phyloP scores from a whole-genome alignment of 2,888 invertebrate genomes.

The Ariolimax columbianus region DNA sequence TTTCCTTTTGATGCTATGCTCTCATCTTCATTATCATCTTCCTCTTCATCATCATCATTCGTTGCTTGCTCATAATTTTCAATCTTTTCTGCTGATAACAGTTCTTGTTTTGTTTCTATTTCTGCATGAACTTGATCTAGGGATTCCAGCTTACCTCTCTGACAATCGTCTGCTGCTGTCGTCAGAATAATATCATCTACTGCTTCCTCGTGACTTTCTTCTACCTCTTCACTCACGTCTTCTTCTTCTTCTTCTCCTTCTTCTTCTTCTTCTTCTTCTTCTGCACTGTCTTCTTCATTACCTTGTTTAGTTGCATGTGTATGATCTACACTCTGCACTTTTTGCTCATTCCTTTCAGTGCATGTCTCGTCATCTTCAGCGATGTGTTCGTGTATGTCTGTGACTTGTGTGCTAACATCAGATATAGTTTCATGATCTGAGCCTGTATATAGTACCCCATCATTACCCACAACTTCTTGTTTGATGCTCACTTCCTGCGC shows the following conservation, averaged over 20 bases:
- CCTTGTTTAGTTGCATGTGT: too few relatives aligned
- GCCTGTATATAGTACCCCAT: not conserved
- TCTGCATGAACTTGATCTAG: too few relatives aligned
- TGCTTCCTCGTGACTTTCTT: too few relatives aligned
- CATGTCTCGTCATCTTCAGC: not conserved
- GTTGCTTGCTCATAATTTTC: not conserved
- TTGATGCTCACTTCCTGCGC: not conserved
- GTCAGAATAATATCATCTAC: too few relatives aligned
- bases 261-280: too few relatives aligned
- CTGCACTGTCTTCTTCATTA: too few relatives aligned
- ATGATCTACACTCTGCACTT: too few relatives aligned
- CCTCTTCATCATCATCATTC: conserved; percentile 1
- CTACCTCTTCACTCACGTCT: not conserved
- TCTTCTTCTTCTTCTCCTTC: not conserved
- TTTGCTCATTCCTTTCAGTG: not conserved
- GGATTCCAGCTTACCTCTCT: too few relatives aligned
- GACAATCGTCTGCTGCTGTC: too few relatives aligned
- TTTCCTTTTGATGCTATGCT: not conserved
- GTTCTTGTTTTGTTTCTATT: not conserved
- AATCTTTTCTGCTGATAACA: not conserved
- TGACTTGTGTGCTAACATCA: not conserved
- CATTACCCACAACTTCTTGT: not conserved
- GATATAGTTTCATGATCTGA: not conserved
- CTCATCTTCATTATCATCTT: not conserved
- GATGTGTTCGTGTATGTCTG: not conserved